Base-by-base conservation (phyloP, 2,888 invertebrate genomes). In the Epirrhoe tristata region DNA sequence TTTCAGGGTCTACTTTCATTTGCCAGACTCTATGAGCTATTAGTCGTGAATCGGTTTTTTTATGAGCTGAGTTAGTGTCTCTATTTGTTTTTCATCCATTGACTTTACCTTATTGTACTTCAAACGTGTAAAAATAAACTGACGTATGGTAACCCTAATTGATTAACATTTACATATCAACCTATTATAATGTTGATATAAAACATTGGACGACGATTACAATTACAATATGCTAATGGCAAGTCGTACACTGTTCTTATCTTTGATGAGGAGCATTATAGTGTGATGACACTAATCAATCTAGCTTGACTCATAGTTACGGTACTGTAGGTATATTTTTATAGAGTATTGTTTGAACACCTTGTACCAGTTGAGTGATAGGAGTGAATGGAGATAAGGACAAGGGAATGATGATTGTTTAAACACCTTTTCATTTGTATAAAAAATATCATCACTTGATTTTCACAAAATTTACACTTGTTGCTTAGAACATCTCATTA, bases 171-270 rank as follows among this genome's bases (percentile, higher is more conserved):
- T 43, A 43, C 36, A 39, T 55, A 58, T 31, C 56, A 54, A 50
- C 43, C 31, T 52, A 57, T 57, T 39, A 53, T 59, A 54, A 58
- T 55, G 55, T 65, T 59, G 32, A 51, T 58, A 54, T 50, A 50
- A 58, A 65, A 65, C 60, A 60, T 57, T 14, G 52, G 31, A 24
- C 43, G 6, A 5, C 65, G 56, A 60, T 57, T 66, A 60, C 46
- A 50, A 59, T 59, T 56, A 66, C 60, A 66, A 57, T 65, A 69
- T 72, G 71, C 60, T 67, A 69, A 72, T 63, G 24, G 39, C 32
- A 50, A 63, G 66, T 67, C 65, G 54, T 63, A 64, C 51, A 69
- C 63, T 68, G 54, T 50, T 62, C 67, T 64, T 69, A 72, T 68
- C 61, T 52, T 39, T 54, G 53, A 64, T 59, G 58, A 61, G 24